phyloP scores from a whole-genome alignment of 2,113 vertebrate genomes.

The Vulpes lagopus region DNA sequence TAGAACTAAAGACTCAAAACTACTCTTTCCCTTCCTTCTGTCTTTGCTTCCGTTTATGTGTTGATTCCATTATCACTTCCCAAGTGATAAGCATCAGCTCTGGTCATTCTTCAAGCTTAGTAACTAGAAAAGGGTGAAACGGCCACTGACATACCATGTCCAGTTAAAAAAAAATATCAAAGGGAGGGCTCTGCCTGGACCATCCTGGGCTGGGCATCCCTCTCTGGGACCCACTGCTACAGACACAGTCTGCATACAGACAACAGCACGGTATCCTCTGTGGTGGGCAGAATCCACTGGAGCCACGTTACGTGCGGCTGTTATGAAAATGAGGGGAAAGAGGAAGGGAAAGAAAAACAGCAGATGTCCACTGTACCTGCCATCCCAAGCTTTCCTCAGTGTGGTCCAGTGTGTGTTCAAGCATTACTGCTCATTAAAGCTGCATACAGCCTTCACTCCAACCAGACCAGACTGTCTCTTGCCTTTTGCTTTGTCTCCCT shows the following conservation, averaged over 20 bases:
- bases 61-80: not conserved
- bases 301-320: not conserved
- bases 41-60: not conserved
- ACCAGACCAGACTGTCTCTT: not conserved
- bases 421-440: not conserved
- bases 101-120: not conserved
- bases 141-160: not conserved
- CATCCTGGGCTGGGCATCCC: not conserved
- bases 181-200: not conserved
- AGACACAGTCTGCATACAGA: not conserved
- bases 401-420: rapidly evolving
- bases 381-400: not conserved
- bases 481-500: not conserved
- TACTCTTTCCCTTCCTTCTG: not conserved
- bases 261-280: not conserved
- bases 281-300: rapidly evolving
- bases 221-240: not conserved
- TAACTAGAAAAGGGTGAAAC: not conserved
- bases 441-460: not conserved
- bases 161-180: not conserved
- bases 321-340: not conserved
- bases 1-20: not conserved
- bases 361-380: not conserved
- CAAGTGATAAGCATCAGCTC: not conserved
- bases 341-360: not conserved